phyloP scores from a whole-genome alignment of 2,888 invertebrate genomes.

The Ophion ventricosus region DNA sequence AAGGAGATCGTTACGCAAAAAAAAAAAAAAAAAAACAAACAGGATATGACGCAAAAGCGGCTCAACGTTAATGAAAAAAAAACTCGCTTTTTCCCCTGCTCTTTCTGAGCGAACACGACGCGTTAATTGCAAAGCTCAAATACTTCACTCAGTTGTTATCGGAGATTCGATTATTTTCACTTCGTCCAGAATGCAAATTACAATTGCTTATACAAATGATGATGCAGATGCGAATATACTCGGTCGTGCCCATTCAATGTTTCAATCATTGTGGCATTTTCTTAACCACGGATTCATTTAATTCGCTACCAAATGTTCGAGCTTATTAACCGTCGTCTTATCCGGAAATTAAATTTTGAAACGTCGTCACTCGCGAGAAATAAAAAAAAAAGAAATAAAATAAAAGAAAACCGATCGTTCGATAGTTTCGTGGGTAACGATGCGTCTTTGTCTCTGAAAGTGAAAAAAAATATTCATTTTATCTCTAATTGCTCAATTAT shows the following conservation, averaged over 20 bases:
- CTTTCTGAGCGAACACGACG: constrained; percentile 7
- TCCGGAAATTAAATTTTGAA: not conserved
- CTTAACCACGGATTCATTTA: not conserved
- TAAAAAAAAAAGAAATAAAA: not conserved
- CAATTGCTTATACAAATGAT: constrained; percentile 33
- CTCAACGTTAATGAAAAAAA: not conserved
- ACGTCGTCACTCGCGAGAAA: not conserved
- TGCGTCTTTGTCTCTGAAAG: not conserved
- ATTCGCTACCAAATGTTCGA: not conserved
- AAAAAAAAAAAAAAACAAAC: too few species aligned
- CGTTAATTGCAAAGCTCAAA: constrained; percentile 7
- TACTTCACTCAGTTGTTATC: not conserved
- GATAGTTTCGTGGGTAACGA: not conserved
- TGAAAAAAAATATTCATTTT: not conserved
- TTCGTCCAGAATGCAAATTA: not conserved
- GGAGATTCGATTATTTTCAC: constrained; percentile 2
- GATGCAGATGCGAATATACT: constrained; percentile 2
- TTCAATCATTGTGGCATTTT: not conserved
- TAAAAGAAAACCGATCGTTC: not conserved
- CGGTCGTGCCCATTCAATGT: not conserved
- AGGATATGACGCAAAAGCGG: not conserved
- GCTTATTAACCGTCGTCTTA: not conserved
- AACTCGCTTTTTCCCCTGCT: not conserved
- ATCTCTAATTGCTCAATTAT: not conserved
- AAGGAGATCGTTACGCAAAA: not conserved